These are phyloP conservation scores for Limnephilus auricula DNA, from an alignment of 2,888 invertebrate species.

Conservation along the genomic window DNA sequence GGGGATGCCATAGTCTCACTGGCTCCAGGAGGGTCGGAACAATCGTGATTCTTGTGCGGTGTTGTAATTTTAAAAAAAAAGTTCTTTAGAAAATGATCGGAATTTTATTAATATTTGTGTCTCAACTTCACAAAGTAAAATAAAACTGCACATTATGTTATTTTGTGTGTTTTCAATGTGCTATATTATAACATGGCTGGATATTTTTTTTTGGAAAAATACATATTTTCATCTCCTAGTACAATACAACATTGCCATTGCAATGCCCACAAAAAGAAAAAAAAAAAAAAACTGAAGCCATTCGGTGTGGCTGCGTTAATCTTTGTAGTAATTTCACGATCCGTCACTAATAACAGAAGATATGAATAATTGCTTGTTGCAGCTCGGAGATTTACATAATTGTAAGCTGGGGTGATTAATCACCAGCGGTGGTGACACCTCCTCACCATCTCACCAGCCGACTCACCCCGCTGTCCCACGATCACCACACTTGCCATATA, in stretches of 20 bases:
- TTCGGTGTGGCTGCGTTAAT: not conserved
- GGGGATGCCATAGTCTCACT: too few relatives aligned
- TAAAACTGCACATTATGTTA: too few relatives aligned
- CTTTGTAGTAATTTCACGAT: not conserved
- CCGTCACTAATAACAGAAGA: constrained; percentile 44
- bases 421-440: constrained; percentile 49
- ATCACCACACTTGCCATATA: not conserved
- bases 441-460: constrained; percentile 16
- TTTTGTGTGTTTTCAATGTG: too few relatives aligned
- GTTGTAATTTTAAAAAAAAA: too few relatives aligned
- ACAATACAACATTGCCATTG: not conserved
- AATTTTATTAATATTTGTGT: too few relatives aligned
- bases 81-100: too few relatives aligned
- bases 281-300: not conserved
- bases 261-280: not conserved
- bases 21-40: too few relatives aligned
- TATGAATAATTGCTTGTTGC: constrained; percentile 61
- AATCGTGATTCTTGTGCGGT: too few relatives aligned
- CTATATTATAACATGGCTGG: too few relatives aligned
- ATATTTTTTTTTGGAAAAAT: not conserved
- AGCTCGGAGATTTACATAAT: constrained; percentile 61
- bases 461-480: not conserved
- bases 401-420: constrained; percentile 58
- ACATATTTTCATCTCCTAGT: not conserved
- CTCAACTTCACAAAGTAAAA: too few relatives aligned